Base-by-base conservation (phyloP, 1,140 invertebrate species). In the Drosophila lacertosa region DNA sequence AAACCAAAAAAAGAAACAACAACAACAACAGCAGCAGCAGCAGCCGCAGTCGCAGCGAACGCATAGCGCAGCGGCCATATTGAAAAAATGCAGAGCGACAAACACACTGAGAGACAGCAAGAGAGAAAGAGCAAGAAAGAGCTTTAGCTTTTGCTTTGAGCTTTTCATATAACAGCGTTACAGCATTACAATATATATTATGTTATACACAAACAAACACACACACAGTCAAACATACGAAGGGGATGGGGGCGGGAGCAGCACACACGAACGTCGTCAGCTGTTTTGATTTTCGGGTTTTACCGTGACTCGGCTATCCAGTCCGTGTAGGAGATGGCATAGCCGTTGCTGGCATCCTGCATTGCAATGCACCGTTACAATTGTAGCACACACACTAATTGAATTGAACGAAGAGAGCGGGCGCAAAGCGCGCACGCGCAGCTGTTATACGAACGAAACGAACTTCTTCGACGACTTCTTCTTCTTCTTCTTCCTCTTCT, bases 261-360 rank as follows among this genome's bases (percentile, higher is more conserved):
- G 7, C 13, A 40, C 40, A 63, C 58, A 55, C 71, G 79, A 57
- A 53, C 47, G 44, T 47, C 37, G 37, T 79, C 75, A 54, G 42
- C 42, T 37, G 42, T 39, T 39, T 18, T 29, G 15, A 29, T 3
- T 18, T 2, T 16, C 20, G 20, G 15, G 9, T 32, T 54, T 20
- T 86, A 84, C 77, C 81, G 82, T 81, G 81, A 62, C 48, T 84
- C 81, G 37, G 82, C 60, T 65, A 84, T 86, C 81, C 81, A 84
- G 29, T 84, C 81, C 26, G 65, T 88, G 37, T 84, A 84, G 16
- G 81, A 74, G 13, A 84, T 45, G 26, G 75, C 68, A 84, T 81
- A 80, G 26, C 59, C 70, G 65, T 73, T 84, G 6, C 68, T 81
- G 5, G 73, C 77, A 73, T 86, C 81, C 81, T 88, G 82, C 81